Conservation (phyloP, 2,888 invertebrate species). For the Pheosia gnoma region DNA sequence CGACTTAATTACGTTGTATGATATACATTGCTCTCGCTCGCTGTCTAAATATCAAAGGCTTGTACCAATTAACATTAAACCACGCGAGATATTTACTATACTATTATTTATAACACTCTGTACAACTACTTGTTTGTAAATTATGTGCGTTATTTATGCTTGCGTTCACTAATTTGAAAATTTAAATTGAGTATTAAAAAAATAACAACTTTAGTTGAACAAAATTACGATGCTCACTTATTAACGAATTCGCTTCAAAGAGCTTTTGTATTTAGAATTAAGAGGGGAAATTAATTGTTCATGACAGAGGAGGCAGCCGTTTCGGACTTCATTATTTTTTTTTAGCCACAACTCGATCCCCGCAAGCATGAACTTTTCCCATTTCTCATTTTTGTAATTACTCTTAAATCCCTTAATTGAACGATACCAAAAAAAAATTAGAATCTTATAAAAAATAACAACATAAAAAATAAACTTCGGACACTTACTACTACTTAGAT, state of each 20-base stretch:
- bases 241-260: slow-evolving; percentile 39
- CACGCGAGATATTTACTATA: not conserved
- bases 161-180: slow-evolving; percentile 10
- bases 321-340: slow-evolving; percentile 69
- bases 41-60: slow-evolving; percentile 17
- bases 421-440: slow-evolving; percentile 50
- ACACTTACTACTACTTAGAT: too few species aligned
- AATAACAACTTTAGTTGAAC: slow-evolving; percentile 17
- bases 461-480: not conserved
- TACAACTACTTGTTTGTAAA: not conserved
- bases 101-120: not conserved
- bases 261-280: slow-evolving; percentile 51
- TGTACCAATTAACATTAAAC: slow-evolving; percentile 27
- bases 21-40: slow-evolving; percentile 15
- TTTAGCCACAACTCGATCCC: slow-evolving; percentile 63
- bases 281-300: slow-evolving; percentile 58
- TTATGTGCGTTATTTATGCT: not conserved
- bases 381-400: slow-evolving; percentile 78
- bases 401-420: slow-evolving; percentile 68
- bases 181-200: slow-evolving; percentile 10
- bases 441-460: slow-evolving; percentile 1
- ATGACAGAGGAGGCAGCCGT: slow-evolving; percentile 57
- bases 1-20: slow-evolving; percentile 23
- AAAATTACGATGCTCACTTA: slow-evolving; percentile 39
- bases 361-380: slow-evolving; percentile 71